phyloP scores from a whole-genome alignment of 2,888 invertebrate species.

The Eupeodes luniger region DNA sequence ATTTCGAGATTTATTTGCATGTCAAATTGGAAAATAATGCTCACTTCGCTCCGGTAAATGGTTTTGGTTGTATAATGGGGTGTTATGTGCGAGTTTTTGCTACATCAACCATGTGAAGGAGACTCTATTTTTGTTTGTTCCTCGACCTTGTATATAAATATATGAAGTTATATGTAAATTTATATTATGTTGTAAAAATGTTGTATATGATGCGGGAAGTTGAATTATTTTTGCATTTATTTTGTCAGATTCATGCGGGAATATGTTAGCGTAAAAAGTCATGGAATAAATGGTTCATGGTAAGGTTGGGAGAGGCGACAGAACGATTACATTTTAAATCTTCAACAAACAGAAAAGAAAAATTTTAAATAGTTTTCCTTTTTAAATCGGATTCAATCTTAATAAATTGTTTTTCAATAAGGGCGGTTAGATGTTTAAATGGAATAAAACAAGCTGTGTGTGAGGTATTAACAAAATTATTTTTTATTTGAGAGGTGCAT shows the following conservation, averaged over 20 bases:
- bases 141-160: neutral
- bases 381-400: no score
- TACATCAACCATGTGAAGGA: neutral
- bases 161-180: no score
- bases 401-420: no score
- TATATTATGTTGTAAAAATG: neutral
- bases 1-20: conserved; percentile 73
- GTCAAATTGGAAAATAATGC: conserved; percentile 75
- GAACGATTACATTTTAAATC: no score
- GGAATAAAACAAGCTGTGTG: no score
- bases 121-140: neutral
- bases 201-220: conserved; percentile 15
- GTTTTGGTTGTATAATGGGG: conserved; percentile 10
- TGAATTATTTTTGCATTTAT: conserved; percentile 66
- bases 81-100: conserved; percentile 15
- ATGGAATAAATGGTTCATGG: neutral
- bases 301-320: no score
- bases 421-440: no score
- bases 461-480: no score
- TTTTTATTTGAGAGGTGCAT: no score
- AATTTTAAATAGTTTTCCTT: no score
- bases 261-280: neutral
- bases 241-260: conserved; percentile 13
- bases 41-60: conserved; percentile 57
- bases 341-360: no score